These are phyloP conservation scores for Sebastes itinus DNA, from an alignment of 2,797 vertebrate genomes.

Conservation along the genomic window DNA sequence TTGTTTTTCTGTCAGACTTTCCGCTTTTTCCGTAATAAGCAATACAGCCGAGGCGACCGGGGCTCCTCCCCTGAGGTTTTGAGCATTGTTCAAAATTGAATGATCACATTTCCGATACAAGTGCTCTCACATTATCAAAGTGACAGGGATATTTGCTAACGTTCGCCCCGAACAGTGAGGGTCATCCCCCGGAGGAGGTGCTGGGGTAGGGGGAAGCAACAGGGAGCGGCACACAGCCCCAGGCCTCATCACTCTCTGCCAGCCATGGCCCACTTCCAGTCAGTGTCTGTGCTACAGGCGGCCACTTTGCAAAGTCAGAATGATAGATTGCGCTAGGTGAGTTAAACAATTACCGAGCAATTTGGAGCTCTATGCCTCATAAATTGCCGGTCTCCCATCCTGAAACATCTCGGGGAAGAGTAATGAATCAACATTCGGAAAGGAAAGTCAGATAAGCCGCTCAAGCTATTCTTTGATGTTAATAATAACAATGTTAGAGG, in stretches of 20 bases:
- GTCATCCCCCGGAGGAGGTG: slow-evolving; percentile 33
- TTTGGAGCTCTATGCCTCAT: slow-evolving; percentile 64
- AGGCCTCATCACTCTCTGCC: slow-evolving; percentile 75
- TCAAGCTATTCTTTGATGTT: slow-evolving; percentile 23
- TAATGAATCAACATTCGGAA: slow-evolving; percentile 55
- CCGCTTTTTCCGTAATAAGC: slow-evolving; percentile 39
- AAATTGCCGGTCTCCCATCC: slow-evolving; percentile 51
- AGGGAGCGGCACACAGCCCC: slow-evolving; percentile 43
- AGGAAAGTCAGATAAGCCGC: slow-evolving; percentile 31
- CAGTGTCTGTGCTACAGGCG: slow-evolving; percentile 48
- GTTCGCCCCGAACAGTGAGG: slow-evolving; percentile 23
- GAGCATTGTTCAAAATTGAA: slow-evolving; percentile 36
- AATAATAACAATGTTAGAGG: slow-evolving; percentile 36
- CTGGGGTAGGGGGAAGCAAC: slow-evolving; percentile 12
- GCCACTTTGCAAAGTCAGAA: slow-evolving; percentile 69
- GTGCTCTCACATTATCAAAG: slow-evolving; percentile 44
- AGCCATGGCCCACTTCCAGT: slow-evolving; percentile 67
- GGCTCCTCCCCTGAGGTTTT: slow-evolving; percentile 24
- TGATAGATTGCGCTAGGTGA: slow-evolving; percentile 77
- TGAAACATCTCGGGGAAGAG: slow-evolving; percentile 54
- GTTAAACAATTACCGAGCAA: slow-evolving; percentile 78
- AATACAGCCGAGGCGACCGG: neutral
- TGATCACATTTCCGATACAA: slow-evolving; percentile 39
- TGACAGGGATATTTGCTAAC: slow-evolving; percentile 61
- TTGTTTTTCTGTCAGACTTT: slow-evolving; percentile 54